phyloP scores from a whole-genome alignment of 1,140 invertebrate genomes.

The Acyrthosiphon pisum region DNA sequence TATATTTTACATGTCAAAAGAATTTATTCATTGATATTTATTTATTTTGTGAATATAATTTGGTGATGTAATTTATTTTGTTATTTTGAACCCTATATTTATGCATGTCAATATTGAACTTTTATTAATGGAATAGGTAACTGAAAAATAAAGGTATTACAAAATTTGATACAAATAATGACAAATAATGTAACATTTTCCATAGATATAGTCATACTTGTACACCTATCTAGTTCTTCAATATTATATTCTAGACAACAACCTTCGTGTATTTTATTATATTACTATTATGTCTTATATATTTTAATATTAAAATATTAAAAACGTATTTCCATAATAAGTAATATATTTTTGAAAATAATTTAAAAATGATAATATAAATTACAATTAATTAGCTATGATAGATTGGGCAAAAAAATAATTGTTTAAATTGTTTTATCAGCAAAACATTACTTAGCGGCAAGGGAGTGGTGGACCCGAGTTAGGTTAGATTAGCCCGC shows the following conservation, averaged over 20 bases:
- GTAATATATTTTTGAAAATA: too few species aligned
- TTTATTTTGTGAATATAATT: neutral
- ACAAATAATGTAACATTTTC: neutral
- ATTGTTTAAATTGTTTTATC: too few species aligned
- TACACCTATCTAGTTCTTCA: neutral
- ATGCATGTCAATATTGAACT: neutral
- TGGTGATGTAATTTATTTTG: neutral
- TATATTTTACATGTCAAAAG: constrained; percentile 1
- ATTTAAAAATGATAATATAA: too few species aligned
- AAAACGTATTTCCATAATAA: too few species aligned
- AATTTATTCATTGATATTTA: neutral
- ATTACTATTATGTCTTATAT: neutral
- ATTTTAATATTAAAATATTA: neutral
- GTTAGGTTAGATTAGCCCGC: too few species aligned
- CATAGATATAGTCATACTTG: too few species aligned
- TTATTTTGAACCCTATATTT: neutral
- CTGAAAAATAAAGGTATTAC: neutral
- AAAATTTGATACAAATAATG: neutral
- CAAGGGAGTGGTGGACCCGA: too few species aligned
- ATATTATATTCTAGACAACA: neutral
- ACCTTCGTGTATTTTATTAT: neutral
- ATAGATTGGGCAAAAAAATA: too few species aligned
- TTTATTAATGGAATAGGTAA: neutral
- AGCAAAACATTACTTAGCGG: too few species aligned
- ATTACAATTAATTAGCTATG: too few species aligned